Evolutionary conservation across 2,113 vertebrate genomes (phyloP), one percentile per base, ranked within the genome.

Genomic region (Suncus etruscus): DNA sequence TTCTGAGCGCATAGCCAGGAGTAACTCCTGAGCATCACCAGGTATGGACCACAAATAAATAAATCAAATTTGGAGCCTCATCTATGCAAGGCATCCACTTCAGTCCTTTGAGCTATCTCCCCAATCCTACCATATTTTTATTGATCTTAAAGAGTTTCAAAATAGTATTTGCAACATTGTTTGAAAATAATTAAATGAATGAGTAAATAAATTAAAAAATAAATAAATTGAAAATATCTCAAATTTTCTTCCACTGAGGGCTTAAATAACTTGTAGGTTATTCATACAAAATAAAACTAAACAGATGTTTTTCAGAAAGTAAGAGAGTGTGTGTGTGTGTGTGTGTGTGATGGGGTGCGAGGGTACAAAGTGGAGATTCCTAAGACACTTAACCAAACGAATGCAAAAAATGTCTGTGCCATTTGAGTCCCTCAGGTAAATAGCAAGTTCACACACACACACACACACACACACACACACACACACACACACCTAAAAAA

Each of bases 171-270:
- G 65, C n/a, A 87, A 70, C 58, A 51, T 12, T 45, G 22, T 73
- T 58, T 31, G 69, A 58, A 48, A 77, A 61, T 8, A 83, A 76
- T n/a, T 11, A 12, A 86, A 90, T 61, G 86, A 77, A 78, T 4
- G 39, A 76, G n/a, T 11, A 12, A 83, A 90, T 61, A 86, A 73
- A 78, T 4, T 91, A 54, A 25, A 91, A 95, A 76, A 32, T 11
- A 12, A 86, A 90, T 58, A 88, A 77, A 77, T 4, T 91, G 65
- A 29, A 91, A 95, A 73, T 31, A 76, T 45, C 11, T 39, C 79
- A 83, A 83, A 50, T 47, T 61, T 86, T 88, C 76, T 58, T 82
- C 90, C 83, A 31, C 54, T 78, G 82, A 68, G 20, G 27, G 48
- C 72, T 83, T 85, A 81, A 83, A 47, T 73, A 74, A 50, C 75